Conservation (phyloP, 2,888 invertebrate species). For the Saturnia pavonia region DNA sequence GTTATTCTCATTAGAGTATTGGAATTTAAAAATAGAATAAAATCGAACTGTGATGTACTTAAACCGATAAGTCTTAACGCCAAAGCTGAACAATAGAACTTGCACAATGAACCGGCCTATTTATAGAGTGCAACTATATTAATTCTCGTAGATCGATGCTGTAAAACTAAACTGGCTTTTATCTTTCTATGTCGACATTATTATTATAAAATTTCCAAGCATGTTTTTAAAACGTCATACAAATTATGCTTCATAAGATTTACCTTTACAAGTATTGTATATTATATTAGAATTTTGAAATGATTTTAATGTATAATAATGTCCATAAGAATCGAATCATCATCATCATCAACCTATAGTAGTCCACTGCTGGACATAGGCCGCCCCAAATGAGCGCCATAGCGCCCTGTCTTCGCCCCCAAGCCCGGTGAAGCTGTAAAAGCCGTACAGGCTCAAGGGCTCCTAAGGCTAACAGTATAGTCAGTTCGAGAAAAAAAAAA, state of each 20-base stretch:
- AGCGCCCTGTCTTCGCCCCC: too few relatives aligned
- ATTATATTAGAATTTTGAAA: too few relatives aligned
- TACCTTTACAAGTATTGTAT: not conserved
- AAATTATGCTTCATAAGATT: not conserved
- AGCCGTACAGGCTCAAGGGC: too few relatives aligned
- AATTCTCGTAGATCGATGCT: not conserved
- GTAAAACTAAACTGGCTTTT: not conserved
- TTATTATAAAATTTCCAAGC: not conserved
- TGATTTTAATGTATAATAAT: too few relatives aligned
- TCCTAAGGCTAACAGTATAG: too few relatives aligned
- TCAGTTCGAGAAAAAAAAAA: too few relatives aligned
- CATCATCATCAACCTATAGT: too few relatives aligned
- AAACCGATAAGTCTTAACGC: not conserved
- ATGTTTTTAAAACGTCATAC: not conserved
- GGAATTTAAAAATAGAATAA: constrained; percentile 1
- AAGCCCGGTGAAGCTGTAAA: too few relatives aligned
- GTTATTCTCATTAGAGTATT: not conserved
- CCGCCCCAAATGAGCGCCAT: too few relatives aligned
- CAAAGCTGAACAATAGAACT: constrained; percentile 5
- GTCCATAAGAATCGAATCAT: too few relatives aligned
- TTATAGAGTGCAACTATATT: constrained; percentile 4
- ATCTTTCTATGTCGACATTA: not conserved
- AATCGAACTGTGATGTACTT: constrained; percentile 1
- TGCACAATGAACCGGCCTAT: constrained; percentile 9
- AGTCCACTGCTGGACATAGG: too few relatives aligned